Evolutionary conservation across 2,113 vertebrate species (phyloP).

Genomic region (Centrocercus urophasianus): DNA sequence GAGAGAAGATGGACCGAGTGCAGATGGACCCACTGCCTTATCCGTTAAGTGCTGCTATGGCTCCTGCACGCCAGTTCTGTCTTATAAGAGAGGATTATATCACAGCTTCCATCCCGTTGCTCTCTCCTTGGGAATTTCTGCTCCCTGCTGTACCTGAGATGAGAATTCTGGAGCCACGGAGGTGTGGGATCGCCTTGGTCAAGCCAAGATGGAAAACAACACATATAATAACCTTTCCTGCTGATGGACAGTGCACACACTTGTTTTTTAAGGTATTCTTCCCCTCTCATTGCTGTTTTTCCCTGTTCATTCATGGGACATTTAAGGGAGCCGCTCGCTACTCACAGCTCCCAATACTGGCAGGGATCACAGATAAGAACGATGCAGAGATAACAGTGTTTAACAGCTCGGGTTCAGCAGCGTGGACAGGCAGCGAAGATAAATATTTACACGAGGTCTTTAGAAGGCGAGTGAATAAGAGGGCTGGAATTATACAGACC

Average conservation of each 20-base stretch:
- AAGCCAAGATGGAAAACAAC: not conserved
- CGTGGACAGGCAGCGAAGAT: conserved; percentile 28
- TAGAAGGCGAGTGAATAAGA: conserved; percentile 60
- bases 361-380: conserved; percentile 49
- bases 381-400: conserved; percentile 61
- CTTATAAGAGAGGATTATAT: conserved; percentile 39
- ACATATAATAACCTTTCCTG: not conserved
- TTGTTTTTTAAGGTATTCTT: not conserved
- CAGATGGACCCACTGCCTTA: conserved; percentile 70
- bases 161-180: not conserved
- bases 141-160: conserved; percentile 32
- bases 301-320: not conserved
- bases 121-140: conserved; percentile 41
- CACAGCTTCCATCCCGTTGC: not conserved
- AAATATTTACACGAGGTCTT: conserved; percentile 69
- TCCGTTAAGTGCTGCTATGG: conserved; percentile 50
- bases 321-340: not conserved
- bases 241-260: accelerated
- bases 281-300: not conserved
- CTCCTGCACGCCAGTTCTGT: conserved; percentile 16
- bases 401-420: conserved; percentile 21
- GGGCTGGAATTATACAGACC: conserved; percentile 45
- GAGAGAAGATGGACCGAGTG: conserved; percentile 40
- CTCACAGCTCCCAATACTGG: not conserved
- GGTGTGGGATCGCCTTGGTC: not conserved